Percentiles rank a stretch among this genome's conserved stretches.
These are phyloP conservation scores for Yponomeuta cagnagella DNA, from an alignment of 2,888 invertebrate species.

Conservation along the genomic window DNA sequence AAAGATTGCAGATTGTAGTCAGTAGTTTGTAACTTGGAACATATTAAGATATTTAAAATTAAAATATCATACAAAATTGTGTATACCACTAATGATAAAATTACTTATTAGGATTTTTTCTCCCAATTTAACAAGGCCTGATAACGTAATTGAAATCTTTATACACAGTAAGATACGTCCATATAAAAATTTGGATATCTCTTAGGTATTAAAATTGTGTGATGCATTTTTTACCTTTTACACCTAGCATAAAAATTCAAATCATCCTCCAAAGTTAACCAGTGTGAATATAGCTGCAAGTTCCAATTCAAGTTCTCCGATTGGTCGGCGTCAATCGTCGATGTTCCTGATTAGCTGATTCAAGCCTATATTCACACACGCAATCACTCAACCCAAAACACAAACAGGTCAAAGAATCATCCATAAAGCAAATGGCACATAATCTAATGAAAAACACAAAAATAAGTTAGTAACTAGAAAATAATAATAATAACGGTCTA, in stretches of 20 bases:
- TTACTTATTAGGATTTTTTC: too few relatives aligned
- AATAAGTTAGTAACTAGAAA: constrained; percentile 48
- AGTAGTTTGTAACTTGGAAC: too few relatives aligned
- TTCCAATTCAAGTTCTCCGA: not conserved
- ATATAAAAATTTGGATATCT: too few relatives aligned
- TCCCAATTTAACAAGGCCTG: too few relatives aligned
- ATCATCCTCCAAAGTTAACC: not conserved
- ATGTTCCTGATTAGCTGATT: not conserved
- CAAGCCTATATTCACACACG: not conserved
- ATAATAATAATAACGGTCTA: constrained; percentile 23
- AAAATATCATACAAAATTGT: too few relatives aligned
- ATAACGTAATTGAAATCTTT: too few relatives aligned
- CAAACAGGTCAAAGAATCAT: not conserved
- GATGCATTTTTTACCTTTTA: not conserved
- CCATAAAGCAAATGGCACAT: constrained; percentile 54
- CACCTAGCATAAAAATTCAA: not conserved
- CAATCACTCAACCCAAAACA: not conserved
- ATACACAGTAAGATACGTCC: too few relatives aligned
- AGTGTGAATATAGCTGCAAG: not conserved
- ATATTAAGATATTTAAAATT: too few relatives aligned
- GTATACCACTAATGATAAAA: too few relatives aligned
- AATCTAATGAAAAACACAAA: constrained; percentile 34
- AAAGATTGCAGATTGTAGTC: too few relatives aligned
- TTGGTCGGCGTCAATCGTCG: not conserved
- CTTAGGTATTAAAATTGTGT: too few relatives aligned